phyloP scores from a whole-genome alignment of 2,888 invertebrate genomes.

The Mythimna ferrago region DNA sequence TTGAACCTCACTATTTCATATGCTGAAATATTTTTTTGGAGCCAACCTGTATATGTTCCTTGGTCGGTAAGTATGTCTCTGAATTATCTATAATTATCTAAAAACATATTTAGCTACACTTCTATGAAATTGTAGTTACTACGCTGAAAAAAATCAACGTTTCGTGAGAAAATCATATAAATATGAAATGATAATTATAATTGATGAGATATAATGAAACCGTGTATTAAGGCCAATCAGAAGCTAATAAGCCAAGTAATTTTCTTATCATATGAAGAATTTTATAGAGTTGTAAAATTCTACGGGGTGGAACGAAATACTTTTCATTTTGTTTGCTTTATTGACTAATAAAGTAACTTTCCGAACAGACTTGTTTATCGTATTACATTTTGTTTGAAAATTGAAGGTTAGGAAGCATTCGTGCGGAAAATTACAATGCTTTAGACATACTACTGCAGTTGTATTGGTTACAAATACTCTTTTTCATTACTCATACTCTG shows the following conservation, averaged over 20 bases:
- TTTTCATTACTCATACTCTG: not conserved
- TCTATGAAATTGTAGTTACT: too few species aligned
- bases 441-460: not conserved
- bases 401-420: constrained; percentile 5
- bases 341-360: not conserved
- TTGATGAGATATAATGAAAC: not conserved
- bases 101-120: too few species aligned
- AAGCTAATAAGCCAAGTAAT: not conserved
- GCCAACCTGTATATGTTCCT: too few species aligned
- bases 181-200: not conserved
- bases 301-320: constrained; percentile 1
- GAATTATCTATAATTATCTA: too few species aligned
- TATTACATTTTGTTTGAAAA: not conserved
- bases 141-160: not conserved
- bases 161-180: not conserved
- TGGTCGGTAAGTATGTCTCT: too few species aligned
- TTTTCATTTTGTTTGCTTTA: not conserved
- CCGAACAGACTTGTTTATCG: not conserved
- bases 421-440: constrained; percentile 39
- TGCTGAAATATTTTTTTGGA: too few species aligned
- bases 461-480: constrained; percentile 36
- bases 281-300: not conserved
- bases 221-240: too few species aligned
- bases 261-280: not conserved
- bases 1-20: too few species aligned